Conservation (phyloP, 2,113 vertebrate species). For the Geothlypis trichas region DNA sequence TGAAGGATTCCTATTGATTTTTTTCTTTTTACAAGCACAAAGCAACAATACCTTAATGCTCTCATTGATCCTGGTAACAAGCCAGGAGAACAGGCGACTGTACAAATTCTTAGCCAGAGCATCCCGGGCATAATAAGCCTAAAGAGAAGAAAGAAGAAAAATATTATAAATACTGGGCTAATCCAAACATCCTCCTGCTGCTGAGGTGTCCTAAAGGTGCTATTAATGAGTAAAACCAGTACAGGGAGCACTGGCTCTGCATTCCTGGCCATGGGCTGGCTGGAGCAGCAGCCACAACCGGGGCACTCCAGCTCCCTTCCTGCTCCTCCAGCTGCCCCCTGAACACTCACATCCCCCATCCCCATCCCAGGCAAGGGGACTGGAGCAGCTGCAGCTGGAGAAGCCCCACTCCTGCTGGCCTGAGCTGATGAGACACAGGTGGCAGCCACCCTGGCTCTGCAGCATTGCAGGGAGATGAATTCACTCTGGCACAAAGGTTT, state of each 20-base stretch:
- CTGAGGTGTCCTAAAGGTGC: not conserved
- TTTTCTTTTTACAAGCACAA: not conserved
- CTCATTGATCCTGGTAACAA: constrained; percentile 95
- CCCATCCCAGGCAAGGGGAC: not conserved
- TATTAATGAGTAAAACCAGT: not conserved
- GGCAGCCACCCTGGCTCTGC: not conserved
- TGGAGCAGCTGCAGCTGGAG: not conserved
- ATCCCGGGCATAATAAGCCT: constrained; percentile 98
- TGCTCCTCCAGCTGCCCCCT: not conserved
- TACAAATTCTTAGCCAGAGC: constrained; percentile 98
- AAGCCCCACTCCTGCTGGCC: not conserved
- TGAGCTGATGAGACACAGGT: not conserved
- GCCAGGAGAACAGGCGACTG: constrained; percentile 94
- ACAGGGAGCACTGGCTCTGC: not conserved
- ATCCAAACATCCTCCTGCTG: not conserved
- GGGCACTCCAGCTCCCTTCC: not conserved
- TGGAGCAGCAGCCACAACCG: not conserved
- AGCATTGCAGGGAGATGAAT: not conserved
- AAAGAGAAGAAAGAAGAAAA: constrained; percentile 16
- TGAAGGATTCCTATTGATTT: not conserved
- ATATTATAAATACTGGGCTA: not conserved
- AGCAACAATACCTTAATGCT: constrained; percentile 90
- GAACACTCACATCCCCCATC: not conserved
- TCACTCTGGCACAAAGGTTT: not conserved
- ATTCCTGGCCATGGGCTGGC: accelerated